Evolutionary conservation across 1,140 invertebrate species (phyloP).

Genomic region (Dysdera silvatica): DNA sequence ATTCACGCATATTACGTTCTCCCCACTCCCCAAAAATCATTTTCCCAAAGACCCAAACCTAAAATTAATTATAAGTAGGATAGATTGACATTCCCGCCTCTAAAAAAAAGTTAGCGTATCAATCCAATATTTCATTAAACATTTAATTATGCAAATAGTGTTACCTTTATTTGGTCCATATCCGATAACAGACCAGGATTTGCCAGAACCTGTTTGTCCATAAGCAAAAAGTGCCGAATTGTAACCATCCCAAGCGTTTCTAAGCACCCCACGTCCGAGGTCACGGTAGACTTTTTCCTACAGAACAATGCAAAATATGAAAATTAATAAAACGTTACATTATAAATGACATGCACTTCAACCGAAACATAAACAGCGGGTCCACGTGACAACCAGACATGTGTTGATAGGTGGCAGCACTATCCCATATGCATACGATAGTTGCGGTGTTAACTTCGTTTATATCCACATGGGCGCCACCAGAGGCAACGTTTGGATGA

Average conservation of each 20-base stretch:
- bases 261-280: conserved; percentile 53
- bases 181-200: conserved; percentile 57
- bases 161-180: conserved; percentile 54
- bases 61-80: too few relatives aligned
- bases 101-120: background rate
- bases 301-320: conserved; percentile 10
- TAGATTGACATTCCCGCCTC: too few relatives aligned
- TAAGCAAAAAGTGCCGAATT: conserved; percentile 57
- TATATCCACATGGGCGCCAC: too few relatives aligned
- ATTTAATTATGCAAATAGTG: background rate
- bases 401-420: background rate
- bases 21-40: too few relatives aligned
- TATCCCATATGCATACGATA: too few relatives aligned
- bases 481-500: too few relatives aligned
- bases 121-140: background rate
- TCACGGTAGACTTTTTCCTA: conserved; percentile 52
- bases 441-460: too few relatives aligned
- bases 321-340: background rate
- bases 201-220: conserved; percentile 57
- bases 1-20: too few relatives aligned
- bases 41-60: too few relatives aligned
- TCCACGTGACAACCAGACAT: background rate
- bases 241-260: conserved; percentile 58
- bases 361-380: background rate
- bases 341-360: background rate